Base-by-base conservation (phyloP, 2,888 invertebrate genomes). In the Idaea aversata region DNA sequence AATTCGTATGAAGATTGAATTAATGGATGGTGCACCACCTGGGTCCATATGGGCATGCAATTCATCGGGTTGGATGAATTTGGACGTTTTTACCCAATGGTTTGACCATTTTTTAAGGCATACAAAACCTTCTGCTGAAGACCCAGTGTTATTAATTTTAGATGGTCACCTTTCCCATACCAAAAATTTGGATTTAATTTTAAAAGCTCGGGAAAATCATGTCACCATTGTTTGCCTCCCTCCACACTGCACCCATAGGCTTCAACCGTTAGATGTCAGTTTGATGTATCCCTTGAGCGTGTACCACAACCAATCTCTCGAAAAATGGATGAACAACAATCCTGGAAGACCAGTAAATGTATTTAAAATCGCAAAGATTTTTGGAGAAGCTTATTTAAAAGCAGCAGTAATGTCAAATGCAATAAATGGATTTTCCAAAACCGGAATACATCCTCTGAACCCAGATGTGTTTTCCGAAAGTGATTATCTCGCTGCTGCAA, bases 31-130 rank as follows among this genome's bases (percentile, higher is more conserved):
- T 25, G 76, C 77, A 63, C 81, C 81, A 7, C 75, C 80, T 67
- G 82, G 78, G 0, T 38, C 70, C 60, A 38, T 34, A 15, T 65
- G 57, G 57, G 71, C 69, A 38, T 72, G 70, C 61, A 65, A 74
- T 67, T 7, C 67, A 63, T 65, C 66, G 61, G 75, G 71, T 7
- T 73, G 72, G 82, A 82, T 85, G 72, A 77, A 76, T 59, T 61
- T 71, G 25, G 79, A 83, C 6, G 72, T 81, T 59, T 83, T 84
- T 74, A 62, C 71, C 5, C 65, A 75, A 59, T 84, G 82, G 82
- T 83, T 87, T 68, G 70, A 80, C 61, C 82, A 88, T 75, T 90
- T 90, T 72, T 67, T 85, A 66, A 73, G 57, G 5, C 63, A 72
- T 47, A 58, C 63, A 3, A 73, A 76, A 61, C 71, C 80, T 57